Base-by-base conservation (phyloP, 92 coral and sea anemone species). In the Heliopora coerulea region DNA sequence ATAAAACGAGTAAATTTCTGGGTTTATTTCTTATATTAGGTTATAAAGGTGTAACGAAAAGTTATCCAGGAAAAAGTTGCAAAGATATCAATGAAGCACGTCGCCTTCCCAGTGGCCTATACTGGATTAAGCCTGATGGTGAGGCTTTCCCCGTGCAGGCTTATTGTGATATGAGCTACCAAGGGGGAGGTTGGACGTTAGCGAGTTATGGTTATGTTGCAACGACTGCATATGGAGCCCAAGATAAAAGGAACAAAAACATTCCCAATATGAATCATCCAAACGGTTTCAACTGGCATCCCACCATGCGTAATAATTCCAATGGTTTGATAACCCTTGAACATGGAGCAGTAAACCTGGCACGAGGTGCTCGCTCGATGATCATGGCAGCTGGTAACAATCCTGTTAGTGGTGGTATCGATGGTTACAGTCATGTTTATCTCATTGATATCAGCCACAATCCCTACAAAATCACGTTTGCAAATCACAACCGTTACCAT, bases 231-330 rank as follows among this genome's bases (percentile, higher is more conserved):
- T 49, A 29, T 50, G 37, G 56, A 14, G 24, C 6, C 14, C 33
- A 3, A 12, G 20, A 50, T 50, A 33, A 70, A 28, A 0, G 50
- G 21, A 93, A 93, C 68, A 78, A 67, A 49, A 90, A 79, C 39
- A 93, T 93, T 59, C 98, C 98, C 4, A 93, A 93, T 64, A 93
- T 93, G 96, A 93, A 93, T 58, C 85, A 90, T 68, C 98, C 89
- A 3, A 79, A 81, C 74, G 98, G 96, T 54, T 93, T 82, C 79
- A 84, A 80, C n/a, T 93, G 98, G 98, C 83, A 69, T 13, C 98
- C 96, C 18, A 82, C 41, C 50, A 56, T 56, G 39, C 86, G 98
- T 3, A 79, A 48, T 11, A 78, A 89, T 15, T 73, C 78, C 26
- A 81, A 83, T 57, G 98, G 98, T 28, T 54, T 83, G 18, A 84